These are phyloP conservation scores for Callinectes sapidus DNA, from an alignment of 2,888 invertebrate genomes.

Conservation along the genomic window DNA sequence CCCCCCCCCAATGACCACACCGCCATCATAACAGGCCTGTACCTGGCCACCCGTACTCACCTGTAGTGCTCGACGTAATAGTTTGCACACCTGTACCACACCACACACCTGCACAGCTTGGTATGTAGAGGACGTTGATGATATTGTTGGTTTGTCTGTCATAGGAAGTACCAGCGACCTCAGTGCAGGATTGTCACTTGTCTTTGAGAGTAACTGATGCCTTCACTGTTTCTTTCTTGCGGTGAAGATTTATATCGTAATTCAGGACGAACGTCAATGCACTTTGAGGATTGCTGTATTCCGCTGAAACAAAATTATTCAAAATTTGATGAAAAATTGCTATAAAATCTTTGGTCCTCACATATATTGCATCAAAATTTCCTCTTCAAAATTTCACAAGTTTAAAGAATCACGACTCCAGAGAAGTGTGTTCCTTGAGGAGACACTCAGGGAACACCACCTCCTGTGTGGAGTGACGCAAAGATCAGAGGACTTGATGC, in stretches of 20 bases:
- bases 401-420: background rate
- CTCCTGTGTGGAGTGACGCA: background rate
- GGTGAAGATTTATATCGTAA: background rate
- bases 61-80: background rate
- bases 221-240: slow-evolving; percentile 3
- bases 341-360: background rate
- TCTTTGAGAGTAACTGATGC: background rate
- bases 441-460: background rate
- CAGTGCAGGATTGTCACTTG: background rate
- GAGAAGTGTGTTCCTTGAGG: background rate
- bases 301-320: background rate
- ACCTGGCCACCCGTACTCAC: background rate
- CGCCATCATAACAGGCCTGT: slow-evolving; percentile 44
- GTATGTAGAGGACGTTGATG: slow-evolving; percentile 1
- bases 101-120: slow-evolving; percentile 46
- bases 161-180: slow-evolving; percentile 22
- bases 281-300: background rate
- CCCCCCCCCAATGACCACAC: slow-evolving; percentile 38
- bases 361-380: background rate
- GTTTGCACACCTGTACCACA: slow-evolving; percentile 39
- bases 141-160: background rate
- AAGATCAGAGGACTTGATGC: background rate
- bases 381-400: background rate
- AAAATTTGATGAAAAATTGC: background rate
- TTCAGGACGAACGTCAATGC: background rate